Percentiles rank a stretch among this genome's conserved stretches.
phyloP scores from a whole-genome alignment of 2,113 vertebrate genomes.

The Poicephalus meyeri region DNA sequence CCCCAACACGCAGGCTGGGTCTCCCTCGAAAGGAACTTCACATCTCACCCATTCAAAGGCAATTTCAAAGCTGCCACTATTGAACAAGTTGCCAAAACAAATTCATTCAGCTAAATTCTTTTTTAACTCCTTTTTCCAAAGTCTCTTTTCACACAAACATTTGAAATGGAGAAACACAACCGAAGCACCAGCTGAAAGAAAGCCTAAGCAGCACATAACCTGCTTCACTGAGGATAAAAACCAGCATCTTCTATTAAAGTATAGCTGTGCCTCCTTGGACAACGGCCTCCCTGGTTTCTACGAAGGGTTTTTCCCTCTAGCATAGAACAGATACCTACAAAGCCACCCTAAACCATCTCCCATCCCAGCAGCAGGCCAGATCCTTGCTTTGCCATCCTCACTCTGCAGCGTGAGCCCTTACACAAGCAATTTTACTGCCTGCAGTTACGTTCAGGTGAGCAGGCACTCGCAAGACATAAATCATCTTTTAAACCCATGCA shows the following conservation, averaged over 20 bases:
- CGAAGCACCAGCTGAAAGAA: not conserved
- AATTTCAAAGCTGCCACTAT: slow-evolving; percentile 26
- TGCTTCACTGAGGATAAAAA: not conserved
- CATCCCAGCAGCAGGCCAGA: not conserved
- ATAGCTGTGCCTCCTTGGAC: not conserved
- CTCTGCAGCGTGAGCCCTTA: not conserved
- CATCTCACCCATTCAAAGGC: not conserved
- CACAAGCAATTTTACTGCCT: not conserved
- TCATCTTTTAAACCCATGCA: not conserved
- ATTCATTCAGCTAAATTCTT: slow-evolving; percentile 11
- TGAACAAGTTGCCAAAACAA: slow-evolving; percentile 46
- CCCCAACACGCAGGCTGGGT: rapidly evolving
- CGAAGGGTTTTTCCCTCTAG: not conserved
- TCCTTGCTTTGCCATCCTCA: not conserved
- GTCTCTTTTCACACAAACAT: not conserved
- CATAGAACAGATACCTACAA: not conserved
- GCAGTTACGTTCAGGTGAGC: not conserved
- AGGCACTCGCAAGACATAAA: not conserved
- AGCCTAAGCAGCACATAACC: not conserved
- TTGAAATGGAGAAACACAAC: not conserved
- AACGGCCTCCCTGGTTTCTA: not conserved
- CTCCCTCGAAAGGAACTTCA: not conserved
- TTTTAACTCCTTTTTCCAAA: not conserved
- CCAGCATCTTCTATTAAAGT: not conserved
- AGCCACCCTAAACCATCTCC: not conserved